A percentile compares a stretch with the other conserved stretches of the same genome.
Evolutionary conservation across 2,888 invertebrate species (phyloP).

Genomic region (Molorchus minor): DNA sequence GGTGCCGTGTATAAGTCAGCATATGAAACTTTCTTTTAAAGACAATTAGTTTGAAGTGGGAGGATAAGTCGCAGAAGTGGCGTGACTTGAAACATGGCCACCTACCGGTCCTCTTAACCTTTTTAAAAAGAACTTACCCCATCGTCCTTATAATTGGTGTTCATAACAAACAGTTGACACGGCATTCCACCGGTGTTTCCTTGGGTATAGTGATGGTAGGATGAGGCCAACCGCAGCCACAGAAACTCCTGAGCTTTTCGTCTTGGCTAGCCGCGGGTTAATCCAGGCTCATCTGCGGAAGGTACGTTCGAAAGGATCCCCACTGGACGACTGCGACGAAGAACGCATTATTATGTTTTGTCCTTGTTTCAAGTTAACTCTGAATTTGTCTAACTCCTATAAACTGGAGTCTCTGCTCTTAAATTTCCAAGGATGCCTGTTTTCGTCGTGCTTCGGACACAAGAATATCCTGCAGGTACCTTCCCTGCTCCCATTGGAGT

Average conservation of each 20-base stretch:
- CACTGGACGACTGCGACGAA: conserved; percentile 79
- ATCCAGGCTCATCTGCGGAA: no score
- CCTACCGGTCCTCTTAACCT: no score
- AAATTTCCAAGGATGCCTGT: conserved; percentile 70
- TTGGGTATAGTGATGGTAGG: conserved; percentile 82
- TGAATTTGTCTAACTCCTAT: conserved; percentile 80
- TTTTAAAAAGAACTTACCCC: no score
- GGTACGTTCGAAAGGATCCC: conserved; percentile 83
- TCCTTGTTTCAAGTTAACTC: conserved; percentile 68
- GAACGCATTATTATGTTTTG: conserved; percentile 72
- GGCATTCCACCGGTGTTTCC: conserved; percentile 75
- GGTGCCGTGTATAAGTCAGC: no score
- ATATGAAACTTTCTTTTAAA: no score
- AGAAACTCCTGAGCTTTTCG: no score
- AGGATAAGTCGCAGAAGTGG: no score
- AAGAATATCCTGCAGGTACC: conserved; percentile 78
- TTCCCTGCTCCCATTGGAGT: conserved; percentile 59
- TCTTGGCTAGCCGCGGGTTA: no score
- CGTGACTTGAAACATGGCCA: no score
- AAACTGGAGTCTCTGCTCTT: conserved; percentile 72
- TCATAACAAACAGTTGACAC: conserved; percentile 79
- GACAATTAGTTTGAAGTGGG: no score
- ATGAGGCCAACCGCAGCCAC: conserved; percentile 90
- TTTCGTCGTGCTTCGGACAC: conserved; percentile 73
- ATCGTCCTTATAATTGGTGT: conserved; percentile 77